phyloP scores from a whole-genome alignment of 2,113 vertebrate genomes.

The Podiceps cristatus region DNA sequence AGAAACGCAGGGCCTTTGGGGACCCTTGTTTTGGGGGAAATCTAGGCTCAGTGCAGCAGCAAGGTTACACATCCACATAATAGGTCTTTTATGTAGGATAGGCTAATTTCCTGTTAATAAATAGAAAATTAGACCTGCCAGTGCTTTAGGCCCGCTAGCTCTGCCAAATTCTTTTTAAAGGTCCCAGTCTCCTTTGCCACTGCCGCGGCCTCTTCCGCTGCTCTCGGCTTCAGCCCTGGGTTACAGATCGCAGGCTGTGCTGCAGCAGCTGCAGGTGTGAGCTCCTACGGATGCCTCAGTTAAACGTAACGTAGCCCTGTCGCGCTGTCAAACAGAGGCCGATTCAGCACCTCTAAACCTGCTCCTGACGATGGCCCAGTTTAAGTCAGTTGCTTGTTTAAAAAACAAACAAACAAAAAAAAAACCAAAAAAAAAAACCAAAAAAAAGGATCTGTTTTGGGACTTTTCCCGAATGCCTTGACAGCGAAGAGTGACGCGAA shows the following conservation, averaged over 20 bases:
- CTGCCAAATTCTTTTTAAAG: not conserved
- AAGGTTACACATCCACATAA: not conserved
- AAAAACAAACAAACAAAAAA: not conserved
- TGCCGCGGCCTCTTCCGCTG: fast-evolving
- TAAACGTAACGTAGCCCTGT: not conserved
- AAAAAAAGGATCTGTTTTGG: not conserved
- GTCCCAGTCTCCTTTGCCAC: not conserved
- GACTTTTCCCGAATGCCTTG: not conserved
- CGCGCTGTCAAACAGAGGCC: not conserved
- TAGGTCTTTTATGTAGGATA: not conserved
- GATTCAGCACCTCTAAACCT: not conserved
- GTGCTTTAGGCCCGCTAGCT: not conserved
- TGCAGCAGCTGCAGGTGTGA: not conserved
- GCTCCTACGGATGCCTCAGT: not conserved
- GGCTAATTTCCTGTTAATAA: not conserved
- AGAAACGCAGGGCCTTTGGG: not conserved
- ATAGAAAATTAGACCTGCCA: not conserved
- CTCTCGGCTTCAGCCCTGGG: not conserved
- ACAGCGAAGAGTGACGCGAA: fast-evolving
- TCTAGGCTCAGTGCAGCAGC: not conserved
- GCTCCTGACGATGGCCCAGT: not conserved
- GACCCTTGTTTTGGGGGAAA: not conserved
- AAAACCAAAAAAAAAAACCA: too few species aligned
- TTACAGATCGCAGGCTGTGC: not conserved
- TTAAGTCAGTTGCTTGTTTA: not conserved